A percentile compares a stretch with the other conserved stretches of the same genome.
Conservation (phyloP, 2,113 vertebrate species). For the Cebidichthys violaceus region DNA sequence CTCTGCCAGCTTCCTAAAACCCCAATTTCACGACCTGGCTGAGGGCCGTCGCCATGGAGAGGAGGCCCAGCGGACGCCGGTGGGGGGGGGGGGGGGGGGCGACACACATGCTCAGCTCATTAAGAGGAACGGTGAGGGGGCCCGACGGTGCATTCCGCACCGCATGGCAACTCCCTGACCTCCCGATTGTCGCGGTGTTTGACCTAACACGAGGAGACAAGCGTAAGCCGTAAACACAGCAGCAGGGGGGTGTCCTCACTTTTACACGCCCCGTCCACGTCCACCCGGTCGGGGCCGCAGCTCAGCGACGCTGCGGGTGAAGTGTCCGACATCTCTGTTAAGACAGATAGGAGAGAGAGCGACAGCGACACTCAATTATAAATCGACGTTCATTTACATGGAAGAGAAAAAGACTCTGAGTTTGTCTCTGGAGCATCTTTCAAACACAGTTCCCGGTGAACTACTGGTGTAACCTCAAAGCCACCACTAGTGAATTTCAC, state of each 20-base stretch:
- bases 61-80: slow-evolving; percentile 26
- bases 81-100: too few relatives aligned
- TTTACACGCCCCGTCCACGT: slow-evolving; percentile 75
- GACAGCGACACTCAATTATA: background rate
- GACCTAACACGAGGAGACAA: slow-evolving; percentile 50
- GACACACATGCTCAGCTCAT: slow-evolving; percentile 72
- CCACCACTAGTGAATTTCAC: too few relatives aligned
- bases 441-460: too few relatives aligned
- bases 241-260: slow-evolving; percentile 77
- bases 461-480: too few relatives aligned
- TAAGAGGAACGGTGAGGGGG: slow-evolving; percentile 59
- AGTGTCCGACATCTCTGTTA: slow-evolving; percentile 78
- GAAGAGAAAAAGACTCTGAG: background rate
- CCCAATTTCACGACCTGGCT: slow-evolving; percentile 41
- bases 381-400: background rate
- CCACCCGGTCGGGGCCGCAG: slow-evolving; percentile 78
- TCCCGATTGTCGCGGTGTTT: slow-evolving; percentile 50
- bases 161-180: slow-evolving; percentile 55
- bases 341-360: slow-evolving; percentile 20
- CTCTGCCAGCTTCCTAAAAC: slow-evolving; percentile 39
- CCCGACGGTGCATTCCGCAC: slow-evolving; percentile 61
- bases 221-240: slow-evolving; percentile 20
- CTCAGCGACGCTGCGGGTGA: slow-evolving; percentile 31
- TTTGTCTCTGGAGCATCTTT: too few relatives aligned
- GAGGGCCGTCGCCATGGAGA: slow-evolving; percentile 52